Evolutionary conservation across 2,113 vertebrate genomes (phyloP), one percentile per base, ranked within the genome.

Genomic region (Hylia prasina): DNA sequence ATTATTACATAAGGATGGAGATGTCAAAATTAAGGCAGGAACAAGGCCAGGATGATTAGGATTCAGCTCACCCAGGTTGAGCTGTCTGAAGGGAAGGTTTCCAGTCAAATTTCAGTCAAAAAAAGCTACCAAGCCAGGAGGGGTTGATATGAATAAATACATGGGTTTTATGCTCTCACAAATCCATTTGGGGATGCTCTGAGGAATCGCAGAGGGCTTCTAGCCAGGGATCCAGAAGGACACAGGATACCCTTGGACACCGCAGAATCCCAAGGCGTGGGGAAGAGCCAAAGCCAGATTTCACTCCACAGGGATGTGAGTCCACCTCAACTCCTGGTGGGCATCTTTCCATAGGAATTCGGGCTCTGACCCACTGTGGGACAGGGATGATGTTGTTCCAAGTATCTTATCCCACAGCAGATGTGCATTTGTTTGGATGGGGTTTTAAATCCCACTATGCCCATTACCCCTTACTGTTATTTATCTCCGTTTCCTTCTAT

Each of bases 81-180:
- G 16, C 25, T 65, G 20, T 50, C 56, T 60, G 44, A 85, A 90
- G 45, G n/a, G 50, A 83, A 94, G 20, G 1, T 11, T 76, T 47
- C 70, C 54, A 58, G 68, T 50, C 25, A 37, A 71, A 71, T 71
- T 64, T 13, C 37, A 48, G 10, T 21, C 42, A 50, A 82, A 89
- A 27, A 40, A 63, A 79, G 10, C 9, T 15, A 14, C 30, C 23
- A 15, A 13, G 22, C 4, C 21, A 33, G 15, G 35, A 86, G 30
- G 25, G 13, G 8, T 6, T 56, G 35, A 13, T 35, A 15, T 0
- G 4, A 31, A 68, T 15, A 28, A 10, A 68, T 22, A 4, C 6
- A 4, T 5, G 50, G 30, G 4, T 0, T 76, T 87, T 24, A 6
- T 31, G 44, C 8, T 21, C 2, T 2, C 40, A 31, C 0, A 6